Evolutionary conservation across 92 coral and sea anemone species (phyloP), one percentile per base, ranked within the genome.

Genomic region (Palythoa heliodiscus): DNA sequence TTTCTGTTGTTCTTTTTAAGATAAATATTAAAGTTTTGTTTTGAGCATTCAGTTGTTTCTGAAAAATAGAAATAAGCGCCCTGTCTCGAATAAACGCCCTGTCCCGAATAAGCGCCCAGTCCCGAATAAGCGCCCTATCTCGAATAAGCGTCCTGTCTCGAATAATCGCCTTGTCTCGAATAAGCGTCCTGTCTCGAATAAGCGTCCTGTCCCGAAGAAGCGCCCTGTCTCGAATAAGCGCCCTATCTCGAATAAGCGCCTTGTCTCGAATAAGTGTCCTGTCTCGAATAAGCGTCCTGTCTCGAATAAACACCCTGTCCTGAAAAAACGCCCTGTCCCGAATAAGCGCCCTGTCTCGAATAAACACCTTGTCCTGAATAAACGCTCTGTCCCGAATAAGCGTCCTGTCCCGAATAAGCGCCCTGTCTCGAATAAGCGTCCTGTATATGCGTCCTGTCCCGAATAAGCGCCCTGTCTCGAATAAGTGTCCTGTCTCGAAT

Each of bases 101-200:
- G 63, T 57, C 63, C 11, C 63, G 63, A 78, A 78, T 78, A 78
- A 78, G 83, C 53, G 83, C 83, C 83, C 83, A 60, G 71, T 61
- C 83, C 52, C 83, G 83, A 78, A 78, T 38, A 78, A 78, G 83
- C 71, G 83, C 83, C 83, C 83, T 78, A 66, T 75, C 80, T 75
- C 80, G 48, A 52, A 52, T 52, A 52, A 52, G 55, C 55, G 63
- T n/a, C 63, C 63, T 57, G 63, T 57, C 63, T 13, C 63, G 63
- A 78, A 78, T 78, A 78, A 78, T 71, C 53, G 83, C 83, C 71
- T 71, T 78, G 71, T 61, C 83, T 64, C 83, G 83, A 78, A 78
- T 38, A 78, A 78, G 83, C 71, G 83, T 71, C 83, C 83, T 78
- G 83, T 78, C 83, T 78, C 83, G 57, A 78, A 78, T 78, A 78